phyloP scores from a whole-genome alignment of 23 tunicate species.

The Ascidia mentula region DNA sequence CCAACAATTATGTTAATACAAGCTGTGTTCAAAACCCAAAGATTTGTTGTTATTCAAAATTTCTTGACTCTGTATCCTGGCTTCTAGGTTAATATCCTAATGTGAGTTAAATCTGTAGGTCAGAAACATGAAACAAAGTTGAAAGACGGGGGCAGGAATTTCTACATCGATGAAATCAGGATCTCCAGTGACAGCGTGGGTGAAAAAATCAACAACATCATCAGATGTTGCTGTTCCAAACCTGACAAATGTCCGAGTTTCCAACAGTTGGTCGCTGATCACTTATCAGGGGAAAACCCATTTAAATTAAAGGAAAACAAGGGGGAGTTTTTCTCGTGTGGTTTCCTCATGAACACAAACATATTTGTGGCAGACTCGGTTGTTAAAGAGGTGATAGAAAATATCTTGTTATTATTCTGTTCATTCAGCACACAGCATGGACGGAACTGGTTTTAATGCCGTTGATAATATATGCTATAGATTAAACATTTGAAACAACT shows the following conservation, averaged over 20 bases:
- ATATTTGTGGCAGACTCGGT: constrained; percentile 82
- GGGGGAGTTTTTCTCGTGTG: constrained; percentile 85
- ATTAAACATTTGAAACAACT: too few relatives aligned
- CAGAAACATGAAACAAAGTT: background rate
- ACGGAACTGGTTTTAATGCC: too few relatives aligned
- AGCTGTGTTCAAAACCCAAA: too few relatives aligned
- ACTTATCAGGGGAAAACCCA: constrained; percentile 57
- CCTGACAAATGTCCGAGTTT: constrained; percentile 15
- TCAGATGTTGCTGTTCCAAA: constrained; percentile 15
- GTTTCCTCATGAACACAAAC: constrained; percentile 74
- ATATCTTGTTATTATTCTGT: too few relatives aligned
- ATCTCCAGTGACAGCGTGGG: constrained; percentile 24
- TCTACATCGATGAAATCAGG: constrained; percentile 20
- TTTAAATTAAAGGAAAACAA: constrained; percentile 54
- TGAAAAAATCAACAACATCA: constrained; percentile 18
- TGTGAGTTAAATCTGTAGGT: constrained; percentile 13
- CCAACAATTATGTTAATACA: too few relatives aligned
- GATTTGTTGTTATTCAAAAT: too few relatives aligned
- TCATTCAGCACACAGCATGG: too few relatives aligned
- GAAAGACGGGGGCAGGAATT: background rate
- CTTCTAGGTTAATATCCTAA: too few relatives aligned
- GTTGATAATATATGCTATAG: too few relatives aligned
- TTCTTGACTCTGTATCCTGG: too few relatives aligned
- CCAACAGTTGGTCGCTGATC: constrained; percentile 11
- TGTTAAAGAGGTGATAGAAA: constrained; percentile 43